A percentile compares a stretch with the other conserved stretches of the same genome.
These are phyloP conservation scores for Phyllotis vaccarum DNA, from an alignment of 2,797 vertebrate genomes.

Conservation along the genomic window DNA sequence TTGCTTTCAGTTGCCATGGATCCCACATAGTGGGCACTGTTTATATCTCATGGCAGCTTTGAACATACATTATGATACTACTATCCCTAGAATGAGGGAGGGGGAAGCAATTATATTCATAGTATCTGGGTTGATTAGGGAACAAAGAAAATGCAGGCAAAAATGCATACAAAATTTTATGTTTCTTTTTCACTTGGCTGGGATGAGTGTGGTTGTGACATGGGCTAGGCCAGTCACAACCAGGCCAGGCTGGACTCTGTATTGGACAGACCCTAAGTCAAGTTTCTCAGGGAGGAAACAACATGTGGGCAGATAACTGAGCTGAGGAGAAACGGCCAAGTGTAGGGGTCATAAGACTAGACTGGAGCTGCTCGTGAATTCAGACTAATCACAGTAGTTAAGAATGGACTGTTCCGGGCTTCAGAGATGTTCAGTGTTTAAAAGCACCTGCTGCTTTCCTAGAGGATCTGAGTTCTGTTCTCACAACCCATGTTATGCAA, in stretches of 20 bases:
- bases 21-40: background rate
- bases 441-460: background rate
- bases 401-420: background rate
- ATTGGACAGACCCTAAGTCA: background rate
- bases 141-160: background rate
- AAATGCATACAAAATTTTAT: background rate
- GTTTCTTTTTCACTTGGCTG: background rate
- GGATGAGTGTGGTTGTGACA: background rate
- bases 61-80: background rate
- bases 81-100: background rate
- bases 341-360: background rate
- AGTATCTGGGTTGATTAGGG: slow-evolving; percentile 14
- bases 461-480: background rate
- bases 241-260: background rate
- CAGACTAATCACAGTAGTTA: background rate
- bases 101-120: background rate
- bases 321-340: background rate
- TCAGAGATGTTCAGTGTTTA: background rate
- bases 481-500: background rate
- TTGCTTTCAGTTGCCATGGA: background rate
- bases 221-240: too few relatives aligned
- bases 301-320: background rate
- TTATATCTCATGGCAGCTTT: background rate
- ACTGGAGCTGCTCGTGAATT: background rate
- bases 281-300: background rate